phyloP scores from a whole-genome alignment of 2,888 invertebrate genomes.

The Agrenia bidenticulata region DNA sequence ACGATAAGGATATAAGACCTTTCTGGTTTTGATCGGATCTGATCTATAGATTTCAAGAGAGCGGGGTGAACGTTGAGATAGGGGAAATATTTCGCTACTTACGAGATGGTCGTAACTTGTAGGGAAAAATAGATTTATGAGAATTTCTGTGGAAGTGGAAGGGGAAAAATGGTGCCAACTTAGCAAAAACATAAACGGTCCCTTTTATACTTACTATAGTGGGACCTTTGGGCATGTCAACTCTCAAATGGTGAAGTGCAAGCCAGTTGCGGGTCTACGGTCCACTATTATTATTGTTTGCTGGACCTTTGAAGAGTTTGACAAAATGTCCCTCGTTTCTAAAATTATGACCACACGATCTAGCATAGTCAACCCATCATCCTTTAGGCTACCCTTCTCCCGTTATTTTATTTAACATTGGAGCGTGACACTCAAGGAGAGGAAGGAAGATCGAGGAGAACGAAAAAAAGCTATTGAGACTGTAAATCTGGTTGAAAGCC shows the following conservation, averaged over 20 bases:
- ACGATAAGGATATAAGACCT: constrained; percentile 8
- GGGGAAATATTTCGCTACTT: constrained; percentile 15
- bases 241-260: neutral
- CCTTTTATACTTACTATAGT: constrained; percentile 3
- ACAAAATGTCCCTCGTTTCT: constrained; percentile 17
- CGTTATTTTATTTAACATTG: constrained; percentile 5
- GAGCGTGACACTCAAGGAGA: neutral
- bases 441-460: constrained; percentile 1
- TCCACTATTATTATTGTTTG: neutral
- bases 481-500: too few species aligned
- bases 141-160: constrained; percentile 14
- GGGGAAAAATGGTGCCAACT: constrained; percentile 33
- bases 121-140: constrained; percentile 18
- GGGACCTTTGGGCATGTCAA: neutral
- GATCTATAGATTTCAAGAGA: constrained; percentile 13
- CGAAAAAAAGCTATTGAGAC: too few species aligned
- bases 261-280: neutral
- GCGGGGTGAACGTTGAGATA: neutral
- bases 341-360: constrained; percentile 24
- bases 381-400: neutral
- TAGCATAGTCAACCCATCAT: constrained; percentile 16
- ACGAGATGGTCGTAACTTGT: constrained; percentile 1
- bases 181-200: constrained; percentile 29
- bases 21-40: constrained; percentile 21
- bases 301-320: constrained; percentile 8